Evolutionary conservation across 2,113 vertebrate genomes (phyloP).

Genomic region (Dermatemys mawii): DNA sequence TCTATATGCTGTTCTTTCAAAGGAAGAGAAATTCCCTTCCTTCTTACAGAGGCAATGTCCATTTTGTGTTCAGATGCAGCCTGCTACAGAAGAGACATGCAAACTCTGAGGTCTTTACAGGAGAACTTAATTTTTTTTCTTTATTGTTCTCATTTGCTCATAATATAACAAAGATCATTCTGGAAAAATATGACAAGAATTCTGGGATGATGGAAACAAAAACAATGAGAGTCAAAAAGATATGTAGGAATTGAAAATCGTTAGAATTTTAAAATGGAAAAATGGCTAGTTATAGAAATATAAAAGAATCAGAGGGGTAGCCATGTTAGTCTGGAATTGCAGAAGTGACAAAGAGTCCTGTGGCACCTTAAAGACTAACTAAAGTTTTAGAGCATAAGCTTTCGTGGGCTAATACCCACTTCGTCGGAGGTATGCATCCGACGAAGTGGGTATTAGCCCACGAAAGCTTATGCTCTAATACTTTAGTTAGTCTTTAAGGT

Average conservation of each 20-base stretch:
- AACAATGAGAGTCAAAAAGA: not conserved
- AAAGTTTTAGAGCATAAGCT: too few relatives aligned
- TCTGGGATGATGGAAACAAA: not conserved
- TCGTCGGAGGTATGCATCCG: too few relatives aligned
- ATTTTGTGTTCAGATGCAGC: slow-evolving; percentile 44
- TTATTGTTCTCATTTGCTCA: slow-evolving; percentile 19
- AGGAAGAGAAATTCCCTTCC: not conserved
- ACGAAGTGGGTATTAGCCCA: too few relatives aligned
- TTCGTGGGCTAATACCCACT: too few relatives aligned
- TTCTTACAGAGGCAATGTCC: slow-evolving; percentile 1
- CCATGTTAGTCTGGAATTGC: too few relatives aligned
- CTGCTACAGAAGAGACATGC: slow-evolving; percentile 36
- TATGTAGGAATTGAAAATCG: not conserved
- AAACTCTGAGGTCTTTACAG: not conserved
- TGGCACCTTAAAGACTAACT: too few relatives aligned
- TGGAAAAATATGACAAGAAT: slow-evolving; percentile 32
- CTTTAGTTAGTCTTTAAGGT: too few relatives aligned
- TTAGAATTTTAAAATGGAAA: not conserved
- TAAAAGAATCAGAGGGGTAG: too few relatives aligned
- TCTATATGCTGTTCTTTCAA: slow-evolving; percentile 2
- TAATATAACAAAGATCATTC: slow-evolving; percentile 41
- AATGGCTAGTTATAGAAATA: not conserved
- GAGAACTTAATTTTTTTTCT: slow-evolving; percentile 37
- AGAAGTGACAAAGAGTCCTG: too few relatives aligned
- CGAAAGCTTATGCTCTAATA: too few relatives aligned